Conservation (phyloP, 2,113 vertebrate species). For the Ageneiosus marmoratus region DNA sequence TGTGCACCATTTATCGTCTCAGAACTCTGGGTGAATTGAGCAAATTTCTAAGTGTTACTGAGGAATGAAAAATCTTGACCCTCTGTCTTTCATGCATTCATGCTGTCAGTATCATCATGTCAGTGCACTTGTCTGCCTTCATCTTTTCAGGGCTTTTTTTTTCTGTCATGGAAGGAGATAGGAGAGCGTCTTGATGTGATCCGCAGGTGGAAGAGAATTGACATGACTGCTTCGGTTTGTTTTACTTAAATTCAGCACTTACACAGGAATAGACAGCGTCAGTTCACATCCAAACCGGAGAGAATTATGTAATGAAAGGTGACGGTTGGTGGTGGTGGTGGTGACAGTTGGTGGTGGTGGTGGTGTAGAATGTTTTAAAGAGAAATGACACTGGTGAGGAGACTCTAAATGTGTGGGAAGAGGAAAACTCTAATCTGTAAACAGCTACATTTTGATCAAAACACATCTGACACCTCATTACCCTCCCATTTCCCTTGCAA, state of each 20-base stretch:
- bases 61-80: slow-evolving; percentile 13
- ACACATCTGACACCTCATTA: slow-evolving; percentile 32
- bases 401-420: not conserved
- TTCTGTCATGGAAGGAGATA: slow-evolving; percentile 6
- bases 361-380: not conserved
- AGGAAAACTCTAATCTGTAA: not conserved
- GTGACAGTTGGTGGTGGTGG: too few relatives aligned
- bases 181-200: slow-evolving; percentile 23
- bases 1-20: not conserved
- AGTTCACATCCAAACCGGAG: slow-evolving; percentile 19
- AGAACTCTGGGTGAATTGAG: not conserved
- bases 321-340: too few relatives aligned
- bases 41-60: not conserved
- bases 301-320: not conserved
- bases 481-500: not conserved
- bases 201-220: not conserved
- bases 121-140: not conserved
- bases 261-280: not conserved
- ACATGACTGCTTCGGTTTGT: not conserved
- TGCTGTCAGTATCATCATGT: not conserved
- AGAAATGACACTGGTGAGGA: not conserved
- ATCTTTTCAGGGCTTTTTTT: not conserved
- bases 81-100: not conserved
- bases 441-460: slow-evolving; percentile 32
- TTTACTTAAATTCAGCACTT: not conserved